Percentiles rank a stretch among this genome's conserved stretches.
Evolutionary conservation across 2,113 vertebrate genomes (phyloP).

Genomic region (Peromyscus maniculatus): DNA sequence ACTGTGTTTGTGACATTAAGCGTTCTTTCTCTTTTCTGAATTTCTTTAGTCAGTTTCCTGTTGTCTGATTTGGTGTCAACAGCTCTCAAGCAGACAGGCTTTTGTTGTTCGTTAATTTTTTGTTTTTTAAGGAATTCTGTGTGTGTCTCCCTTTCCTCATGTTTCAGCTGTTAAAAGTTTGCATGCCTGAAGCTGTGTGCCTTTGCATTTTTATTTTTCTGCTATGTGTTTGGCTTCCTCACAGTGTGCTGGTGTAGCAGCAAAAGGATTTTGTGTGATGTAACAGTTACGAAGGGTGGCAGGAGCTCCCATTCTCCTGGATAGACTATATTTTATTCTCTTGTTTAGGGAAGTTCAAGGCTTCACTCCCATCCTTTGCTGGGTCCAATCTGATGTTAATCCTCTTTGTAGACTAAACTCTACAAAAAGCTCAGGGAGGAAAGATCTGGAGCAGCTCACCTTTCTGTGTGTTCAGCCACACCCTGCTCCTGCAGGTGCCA

Average conservation of each 20-base stretch:
- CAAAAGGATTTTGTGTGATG: background rate
- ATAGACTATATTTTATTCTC: background rate
- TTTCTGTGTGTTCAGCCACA: background rate
- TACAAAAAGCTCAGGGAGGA: background rate
- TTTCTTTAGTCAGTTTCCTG: slow-evolving; percentile 1
- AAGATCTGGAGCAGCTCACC: background rate
- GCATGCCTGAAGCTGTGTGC: background rate
- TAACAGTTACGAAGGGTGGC: background rate
- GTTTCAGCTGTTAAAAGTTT: background rate
- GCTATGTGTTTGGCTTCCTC: background rate
- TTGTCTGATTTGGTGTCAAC: background rate
- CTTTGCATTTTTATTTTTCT: slow-evolving; percentile 39
- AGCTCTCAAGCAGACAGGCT: background rate
- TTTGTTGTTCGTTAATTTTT: background rate
- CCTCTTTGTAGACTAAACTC: background rate
- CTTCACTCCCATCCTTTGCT: background rate
- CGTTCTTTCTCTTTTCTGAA: slow-evolving; percentile 36
- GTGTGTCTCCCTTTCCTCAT: background rate
- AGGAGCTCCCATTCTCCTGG: background rate
- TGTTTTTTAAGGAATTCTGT: background rate
- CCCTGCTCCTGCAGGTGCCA: background rate
- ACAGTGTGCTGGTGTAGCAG: background rate
- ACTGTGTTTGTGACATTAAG: slow-evolving; percentile 7
- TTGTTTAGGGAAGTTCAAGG: background rate
- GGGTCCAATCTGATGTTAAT: background rate